Evolutionary conservation across 1,140 invertebrate genomes (phyloP).

Genomic region (Halesus radiatus): DNA sequence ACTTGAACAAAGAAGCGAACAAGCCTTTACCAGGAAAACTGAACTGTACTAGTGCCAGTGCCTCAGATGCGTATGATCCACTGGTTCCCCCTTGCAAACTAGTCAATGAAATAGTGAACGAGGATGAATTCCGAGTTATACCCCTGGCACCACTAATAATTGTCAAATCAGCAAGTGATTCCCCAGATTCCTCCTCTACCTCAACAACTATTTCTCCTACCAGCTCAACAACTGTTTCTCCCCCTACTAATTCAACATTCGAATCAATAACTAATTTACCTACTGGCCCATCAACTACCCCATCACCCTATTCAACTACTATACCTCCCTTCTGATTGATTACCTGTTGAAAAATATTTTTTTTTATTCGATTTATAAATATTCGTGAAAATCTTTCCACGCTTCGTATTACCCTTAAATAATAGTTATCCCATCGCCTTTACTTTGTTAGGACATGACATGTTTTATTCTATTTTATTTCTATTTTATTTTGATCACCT

Average conservation of each 20-base stretch:
- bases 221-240: too few relatives aligned
- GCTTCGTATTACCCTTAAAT: too few relatives aligned
- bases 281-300: not conserved
- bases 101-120: not conserved
- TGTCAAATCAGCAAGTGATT: too few relatives aligned
- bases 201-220: too few relatives aligned
- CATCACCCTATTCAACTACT: not conserved
- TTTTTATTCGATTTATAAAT: too few relatives aligned
- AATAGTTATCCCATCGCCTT: too few relatives aligned
- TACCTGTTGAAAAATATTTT: too few relatives aligned
- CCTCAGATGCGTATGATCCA: not conserved
- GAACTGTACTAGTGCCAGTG: slow-evolving; percentile 13
- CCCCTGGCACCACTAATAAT: not conserved
- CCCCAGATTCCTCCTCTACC: too few relatives aligned
- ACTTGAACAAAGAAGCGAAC: slow-evolving; percentile 9
- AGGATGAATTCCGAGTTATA: slow-evolving; percentile 9
- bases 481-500: too few relatives aligned
- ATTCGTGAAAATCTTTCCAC: too few relatives aligned
- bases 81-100: slow-evolving; percentile 9
- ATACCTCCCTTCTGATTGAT: not conserved
- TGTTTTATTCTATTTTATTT: not conserved
- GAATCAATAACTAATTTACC: too few relatives aligned
- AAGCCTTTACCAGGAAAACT: slow-evolving; percentile 14
- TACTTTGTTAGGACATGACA: not conserved
- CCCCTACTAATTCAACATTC: too few relatives aligned